Percentiles rank a stretch among this genome's conserved stretches.
These are phyloP conservation scores for Odobenus rosmarus DNA, from an alignment of 2,113 vertebrate genomes.

Conservation along the genomic window DNA sequence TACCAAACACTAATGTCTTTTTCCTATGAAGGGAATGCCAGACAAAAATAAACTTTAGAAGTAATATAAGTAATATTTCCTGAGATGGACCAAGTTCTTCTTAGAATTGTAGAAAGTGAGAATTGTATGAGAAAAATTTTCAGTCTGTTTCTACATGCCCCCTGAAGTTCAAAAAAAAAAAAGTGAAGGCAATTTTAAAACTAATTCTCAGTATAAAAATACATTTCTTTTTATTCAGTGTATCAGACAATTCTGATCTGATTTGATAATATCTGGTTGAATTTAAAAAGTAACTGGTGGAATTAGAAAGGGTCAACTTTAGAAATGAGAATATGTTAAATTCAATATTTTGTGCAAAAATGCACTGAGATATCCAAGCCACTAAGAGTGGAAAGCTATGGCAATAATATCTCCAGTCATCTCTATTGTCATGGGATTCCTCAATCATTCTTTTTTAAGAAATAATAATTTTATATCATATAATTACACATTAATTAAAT, in stretches of 20 bases:
- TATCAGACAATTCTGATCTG: background rate
- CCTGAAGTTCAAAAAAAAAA: background rate
- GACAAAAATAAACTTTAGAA: background rate
- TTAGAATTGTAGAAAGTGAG: background rate
- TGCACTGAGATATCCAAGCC: background rate
- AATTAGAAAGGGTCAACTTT: background rate
- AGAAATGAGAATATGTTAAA: background rate
- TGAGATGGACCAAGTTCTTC: background rate
- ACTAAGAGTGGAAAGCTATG: background rate
- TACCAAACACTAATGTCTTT: background rate
- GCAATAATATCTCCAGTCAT: background rate
- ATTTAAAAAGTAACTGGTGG: background rate
- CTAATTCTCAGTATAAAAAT: background rate
- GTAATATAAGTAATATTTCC: background rate
- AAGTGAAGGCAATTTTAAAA: background rate
- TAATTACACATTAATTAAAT: background rate
- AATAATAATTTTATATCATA: background rate
- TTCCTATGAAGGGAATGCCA: background rate
- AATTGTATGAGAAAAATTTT: background rate
- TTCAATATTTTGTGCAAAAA: background rate
- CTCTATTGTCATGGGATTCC: background rate
- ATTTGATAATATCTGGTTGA: background rate
- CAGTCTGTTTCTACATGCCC: background rate
- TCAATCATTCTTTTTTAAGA: background rate
- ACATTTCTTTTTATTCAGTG: background rate